phyloP scores from a whole-genome alignment of 1,140 invertebrate genomes.

The Pseudomyrmex concolor region DNA sequence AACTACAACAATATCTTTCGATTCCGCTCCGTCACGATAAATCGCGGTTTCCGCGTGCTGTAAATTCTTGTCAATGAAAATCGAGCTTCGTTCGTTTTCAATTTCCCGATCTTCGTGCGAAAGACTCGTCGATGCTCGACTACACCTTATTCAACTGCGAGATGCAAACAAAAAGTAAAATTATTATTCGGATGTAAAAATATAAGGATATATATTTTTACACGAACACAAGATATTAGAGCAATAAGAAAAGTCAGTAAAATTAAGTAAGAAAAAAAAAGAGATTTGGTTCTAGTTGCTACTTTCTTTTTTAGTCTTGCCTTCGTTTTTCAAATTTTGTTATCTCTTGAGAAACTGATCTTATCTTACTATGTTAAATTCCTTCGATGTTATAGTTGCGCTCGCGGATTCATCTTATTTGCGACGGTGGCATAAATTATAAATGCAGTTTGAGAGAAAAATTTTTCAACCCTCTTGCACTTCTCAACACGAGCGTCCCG shows the following conservation, averaged over 20 bases:
- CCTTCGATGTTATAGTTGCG: not conserved
- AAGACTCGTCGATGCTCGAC: not conserved
- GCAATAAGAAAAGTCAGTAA: not conserved
- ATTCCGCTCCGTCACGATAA: constrained; percentile 56
- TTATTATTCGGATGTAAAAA: not conserved
- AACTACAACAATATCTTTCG: constrained; percentile 61
- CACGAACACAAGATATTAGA: not conserved
- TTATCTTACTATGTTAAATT: not conserved
- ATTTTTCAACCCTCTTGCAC: constrained; percentile 30
- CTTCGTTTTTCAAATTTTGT: not conserved
- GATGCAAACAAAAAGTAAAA: not conserved
- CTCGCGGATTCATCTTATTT: not conserved
- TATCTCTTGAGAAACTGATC: not conserved
- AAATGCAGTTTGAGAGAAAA: constrained; percentile 9
- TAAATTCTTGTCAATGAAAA: constrained; percentile 62
- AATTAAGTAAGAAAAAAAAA: not conserved
- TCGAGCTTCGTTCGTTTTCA: constrained; percentile 47
- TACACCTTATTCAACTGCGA: not conserved
- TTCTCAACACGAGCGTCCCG: not conserved
- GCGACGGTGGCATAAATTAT: constrained; percentile 12
- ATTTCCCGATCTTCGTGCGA: constrained; percentile 24
- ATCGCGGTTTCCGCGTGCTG: constrained; percentile 47
- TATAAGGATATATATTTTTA: not conserved
- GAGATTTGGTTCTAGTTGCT: too few species aligned
- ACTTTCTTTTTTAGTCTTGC: too few species aligned